These are phyloP conservation scores for Leuciscus idus DNA, from an alignment of 2,113 vertebrate genomes.

Conservation along the genomic window DNA sequence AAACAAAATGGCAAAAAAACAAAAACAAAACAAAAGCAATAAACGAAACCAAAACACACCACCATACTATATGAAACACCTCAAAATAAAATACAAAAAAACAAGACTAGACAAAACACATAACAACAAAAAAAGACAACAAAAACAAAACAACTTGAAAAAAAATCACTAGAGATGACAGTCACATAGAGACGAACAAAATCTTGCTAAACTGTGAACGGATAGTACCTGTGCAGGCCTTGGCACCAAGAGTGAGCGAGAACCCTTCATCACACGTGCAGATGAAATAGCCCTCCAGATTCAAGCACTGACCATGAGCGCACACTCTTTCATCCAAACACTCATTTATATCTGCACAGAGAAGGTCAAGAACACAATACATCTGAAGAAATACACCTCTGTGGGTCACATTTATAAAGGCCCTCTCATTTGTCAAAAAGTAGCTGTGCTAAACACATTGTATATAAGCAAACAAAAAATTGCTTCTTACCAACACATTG, in stretches of 20 bases:
- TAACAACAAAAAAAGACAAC: background rate
- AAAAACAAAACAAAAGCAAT: background rate
- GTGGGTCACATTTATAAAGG: slow-evolving; percentile 13
- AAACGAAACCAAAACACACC: background rate
- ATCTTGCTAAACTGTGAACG: background rate
- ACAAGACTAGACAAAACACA: background rate
- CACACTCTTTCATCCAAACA: slow-evolving; percentile 73
- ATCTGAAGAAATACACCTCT: background rate
- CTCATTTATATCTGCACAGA: slow-evolving; percentile 76
- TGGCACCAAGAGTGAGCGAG: slow-evolving; percentile 68
- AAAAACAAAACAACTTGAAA: background rate
- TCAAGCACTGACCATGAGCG: slow-evolving; percentile 75
- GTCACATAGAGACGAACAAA: background rate
- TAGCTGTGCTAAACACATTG: slow-evolving; percentile 7
- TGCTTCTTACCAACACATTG: slow-evolving; percentile 85
- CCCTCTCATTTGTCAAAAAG: background rate
- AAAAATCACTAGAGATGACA: background rate
- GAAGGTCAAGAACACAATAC: slow-evolving; percentile 35
- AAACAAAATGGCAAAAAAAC: background rate
- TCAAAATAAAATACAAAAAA: background rate
- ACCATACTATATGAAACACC: background rate
- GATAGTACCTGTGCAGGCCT: slow-evolving; percentile 59
- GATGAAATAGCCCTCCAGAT: slow-evolving; percentile 77
- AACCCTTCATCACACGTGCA: slow-evolving; percentile 76
- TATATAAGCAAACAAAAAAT: background rate